Evolutionary conservation across 2,888 invertebrate genomes (phyloP).

Genomic region (Euphydryas editha): DNA sequence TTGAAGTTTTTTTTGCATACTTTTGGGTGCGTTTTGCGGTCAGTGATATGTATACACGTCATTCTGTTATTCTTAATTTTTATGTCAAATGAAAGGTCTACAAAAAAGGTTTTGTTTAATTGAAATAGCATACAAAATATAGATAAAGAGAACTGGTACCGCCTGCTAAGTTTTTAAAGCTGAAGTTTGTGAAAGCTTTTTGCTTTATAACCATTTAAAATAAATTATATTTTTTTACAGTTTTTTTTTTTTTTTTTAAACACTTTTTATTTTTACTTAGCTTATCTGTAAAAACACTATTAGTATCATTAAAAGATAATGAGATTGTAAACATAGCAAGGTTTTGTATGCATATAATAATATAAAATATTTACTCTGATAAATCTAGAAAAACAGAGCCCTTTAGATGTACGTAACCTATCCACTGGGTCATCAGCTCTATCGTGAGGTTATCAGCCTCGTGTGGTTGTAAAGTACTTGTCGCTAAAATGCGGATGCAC

Average conservation of each 20-base stretch:
- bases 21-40: constrained; percentile 46
- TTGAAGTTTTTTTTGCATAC: constrained; percentile 39
- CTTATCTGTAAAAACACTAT: too few species aligned
- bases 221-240: too few species aligned
- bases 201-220: too few species aligned
- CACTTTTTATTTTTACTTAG: background rate
- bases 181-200: too few species aligned
- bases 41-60: constrained; percentile 30
- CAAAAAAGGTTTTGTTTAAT: background rate
- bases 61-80: constrained; percentile 9
- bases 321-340: background rate
- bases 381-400: background rate
- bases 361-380: background rate
- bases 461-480: constrained; percentile 2
- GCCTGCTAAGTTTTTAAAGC: too few species aligned
- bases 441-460: constrained; percentile 2
- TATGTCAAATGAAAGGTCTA: background rate
- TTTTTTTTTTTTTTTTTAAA: background rate
- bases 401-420: constrained; percentile 4
- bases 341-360: background rate
- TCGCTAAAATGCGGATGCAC: constrained; percentile 9
- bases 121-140: background rate
- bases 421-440: constrained; percentile 9
- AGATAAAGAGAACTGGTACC: background rate
- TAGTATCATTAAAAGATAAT: background rate